phyloP scores from a whole-genome alignment of 2,797 vertebrate species.

The Tachyglossus aculeatus region DNA sequence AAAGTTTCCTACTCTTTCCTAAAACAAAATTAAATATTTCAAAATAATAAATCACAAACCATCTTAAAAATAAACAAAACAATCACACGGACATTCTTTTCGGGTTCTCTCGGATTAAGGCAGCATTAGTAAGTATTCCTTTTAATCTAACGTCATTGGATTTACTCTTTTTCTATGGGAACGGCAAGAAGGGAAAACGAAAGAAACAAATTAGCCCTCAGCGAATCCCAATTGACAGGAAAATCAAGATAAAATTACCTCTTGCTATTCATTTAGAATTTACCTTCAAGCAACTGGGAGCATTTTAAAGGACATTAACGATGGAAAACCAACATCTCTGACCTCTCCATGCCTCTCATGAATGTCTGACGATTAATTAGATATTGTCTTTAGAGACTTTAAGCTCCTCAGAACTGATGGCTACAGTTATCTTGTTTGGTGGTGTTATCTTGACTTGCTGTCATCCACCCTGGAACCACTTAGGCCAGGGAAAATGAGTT shows the following conservation, averaged over 20 bases:
- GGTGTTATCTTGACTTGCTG: slow-evolving; percentile 50
- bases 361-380: slow-evolving; percentile 52
- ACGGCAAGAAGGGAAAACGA: too few relatives aligned
- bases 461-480: slow-evolving; percentile 44
- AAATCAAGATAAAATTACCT: too few relatives aligned
- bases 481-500: slow-evolving; percentile 55
- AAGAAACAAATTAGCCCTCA: too few relatives aligned
- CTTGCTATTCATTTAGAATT: background rate
- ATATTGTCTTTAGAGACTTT: slow-evolving; percentile 45
- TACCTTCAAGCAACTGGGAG: slow-evolving; percentile 22
- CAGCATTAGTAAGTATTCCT: too few relatives aligned
- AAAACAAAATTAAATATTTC: slow-evolving; percentile 31
- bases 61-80: too few relatives aligned
- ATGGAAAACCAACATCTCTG: slow-evolving; percentile 33
- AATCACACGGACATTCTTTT: too few relatives aligned
- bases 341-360: slow-evolving; percentile 53
- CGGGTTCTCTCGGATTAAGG: too few relatives aligned
- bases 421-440: slow-evolving; percentile 43
- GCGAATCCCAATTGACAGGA: too few relatives aligned
- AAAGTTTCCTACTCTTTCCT: slow-evolving; percentile 98
- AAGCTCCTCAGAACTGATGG: slow-evolving; percentile 42
- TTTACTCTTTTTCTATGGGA: too few relatives aligned
- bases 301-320: background rate
- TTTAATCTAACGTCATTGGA: too few relatives aligned
- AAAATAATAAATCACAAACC: slow-evolving; percentile 19